Percentiles rank a stretch among this genome's conserved stretches.
Evolutionary conservation across 2,888 invertebrate genomes (phyloP).

Genomic region (Tenthredo distinguenda): DNA sequence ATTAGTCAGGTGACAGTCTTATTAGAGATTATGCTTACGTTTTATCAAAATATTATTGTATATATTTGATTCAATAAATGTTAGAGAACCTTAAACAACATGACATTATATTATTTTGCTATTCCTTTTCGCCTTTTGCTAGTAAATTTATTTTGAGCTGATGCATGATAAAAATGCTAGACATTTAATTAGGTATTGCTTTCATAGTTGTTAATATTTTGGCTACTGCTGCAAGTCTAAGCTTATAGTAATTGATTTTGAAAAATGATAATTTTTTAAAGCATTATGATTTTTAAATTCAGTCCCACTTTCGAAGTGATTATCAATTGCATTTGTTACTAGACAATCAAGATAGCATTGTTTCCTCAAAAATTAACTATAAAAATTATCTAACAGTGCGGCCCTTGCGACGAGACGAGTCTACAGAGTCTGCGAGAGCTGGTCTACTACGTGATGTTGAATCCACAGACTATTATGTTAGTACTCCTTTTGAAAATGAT

Average conservation of each 20-base stretch:
- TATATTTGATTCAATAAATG: constrained; percentile 10
- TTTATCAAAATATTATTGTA: constrained; percentile 1
- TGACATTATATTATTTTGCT: constrained; percentile 24
- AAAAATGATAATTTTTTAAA: neutral
- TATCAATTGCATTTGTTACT: neutral
- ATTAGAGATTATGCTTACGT: neutral
- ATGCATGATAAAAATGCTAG: neutral
- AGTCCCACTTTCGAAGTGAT: neutral
- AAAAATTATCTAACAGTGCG: constrained; percentile 75
- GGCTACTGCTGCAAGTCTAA: neutral
- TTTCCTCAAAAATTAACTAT: constrained; percentile 12
- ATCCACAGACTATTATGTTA: constrained; percentile 84
- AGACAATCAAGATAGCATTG: neutral
- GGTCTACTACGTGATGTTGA: constrained; percentile 90
- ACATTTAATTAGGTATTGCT: neutral
- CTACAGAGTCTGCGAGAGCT: constrained; percentile 87
- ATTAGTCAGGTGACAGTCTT: neutral
- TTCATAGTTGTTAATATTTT: neutral
- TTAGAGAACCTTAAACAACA: constrained; percentile 16
- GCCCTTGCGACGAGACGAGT: constrained; percentile 80
- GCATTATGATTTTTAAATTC: neutral
- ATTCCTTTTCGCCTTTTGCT: constrained; percentile 1
- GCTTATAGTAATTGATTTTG: neutral
- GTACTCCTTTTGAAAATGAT: constrained; percentile 75
- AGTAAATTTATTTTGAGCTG: constrained; percentile 4